phyloP scores from a whole-genome alignment of 2,113 vertebrate species.

The Baryphthengus martii region DNA sequence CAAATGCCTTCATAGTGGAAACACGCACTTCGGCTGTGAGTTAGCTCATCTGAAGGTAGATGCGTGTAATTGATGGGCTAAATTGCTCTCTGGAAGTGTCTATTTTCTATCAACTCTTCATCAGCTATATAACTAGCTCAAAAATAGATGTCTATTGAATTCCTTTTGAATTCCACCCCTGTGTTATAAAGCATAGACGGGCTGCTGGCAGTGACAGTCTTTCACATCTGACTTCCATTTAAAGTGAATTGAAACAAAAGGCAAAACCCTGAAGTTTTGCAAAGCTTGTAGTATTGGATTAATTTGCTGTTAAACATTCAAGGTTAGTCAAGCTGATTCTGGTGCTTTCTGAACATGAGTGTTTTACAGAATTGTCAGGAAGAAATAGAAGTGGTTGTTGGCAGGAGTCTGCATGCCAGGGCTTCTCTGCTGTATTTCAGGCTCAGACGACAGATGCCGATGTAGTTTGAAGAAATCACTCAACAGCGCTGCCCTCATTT shows the following conservation, averaged over 20 bases:
- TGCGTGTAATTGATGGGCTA: neutral
- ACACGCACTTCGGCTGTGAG: neutral
- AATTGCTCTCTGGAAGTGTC: neutral
- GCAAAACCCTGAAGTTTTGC: neutral
- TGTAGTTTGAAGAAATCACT: slow-evolving; percentile 22
- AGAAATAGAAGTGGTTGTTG: neutral
- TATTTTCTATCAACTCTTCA: neutral
- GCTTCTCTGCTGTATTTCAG: neutral
- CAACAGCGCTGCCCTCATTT: neutral
- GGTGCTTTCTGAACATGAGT: neutral
- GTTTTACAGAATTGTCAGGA: neutral
- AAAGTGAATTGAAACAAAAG: neutral
- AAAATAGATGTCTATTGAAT: neutral
- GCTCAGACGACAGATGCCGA: neutral
- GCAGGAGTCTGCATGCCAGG: neutral
- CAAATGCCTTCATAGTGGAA: neutral
- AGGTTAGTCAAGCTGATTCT: neutral
- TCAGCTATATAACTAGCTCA: neutral
- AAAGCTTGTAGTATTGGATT: neutral
- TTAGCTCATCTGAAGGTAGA: neutral
- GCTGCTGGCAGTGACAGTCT: neutral
- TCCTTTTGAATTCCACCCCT: neutral
- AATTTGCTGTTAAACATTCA: neutral
- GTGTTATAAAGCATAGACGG: neutral
- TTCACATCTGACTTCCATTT: neutral